Evolutionary conservation across 2,113 vertebrate species (phyloP), one percentile per base, ranked within the genome.

Genomic region (Tragelaphus strepsiceros): DNA sequence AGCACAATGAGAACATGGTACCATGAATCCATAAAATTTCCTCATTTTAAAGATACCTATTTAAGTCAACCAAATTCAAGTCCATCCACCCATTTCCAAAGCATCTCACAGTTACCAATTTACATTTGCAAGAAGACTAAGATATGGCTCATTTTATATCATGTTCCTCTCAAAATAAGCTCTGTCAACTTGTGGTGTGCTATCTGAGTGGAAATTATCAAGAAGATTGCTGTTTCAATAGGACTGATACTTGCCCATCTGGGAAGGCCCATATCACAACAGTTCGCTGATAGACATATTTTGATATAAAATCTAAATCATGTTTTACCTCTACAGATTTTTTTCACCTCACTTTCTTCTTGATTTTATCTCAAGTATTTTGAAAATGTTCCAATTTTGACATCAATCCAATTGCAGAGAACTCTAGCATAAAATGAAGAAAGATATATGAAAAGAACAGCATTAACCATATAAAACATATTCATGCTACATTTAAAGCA

Each of bases 291-390:
- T 85, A 94, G 77, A 95, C 54, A 94, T 93, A 95, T 94, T 98
- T 97, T 97, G 86, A 96, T 96, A 46, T 89, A 96, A 95, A 97
- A 96, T 78, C 17, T 90, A 93, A 97, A 90, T 82, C 26, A 86
- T 88, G 46, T 96, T 97, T 97, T 98, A 97, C 90, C 61, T 98
- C 90, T 96, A 92, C n/a, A 94, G 64, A 97, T 88, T 93, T 96
- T 96, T 93, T 97, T 94, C 59, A 98, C 87, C 74, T 98, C 16
- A 0, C 26, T 94, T 92, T 98, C 95, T 96, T 88, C 81, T 96
- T 97, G 94, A 96, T 98, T 96, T 98, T 97, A 96, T 97, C 92
- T 67, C 95, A 97, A 97, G 83, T 92, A 96, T 92, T 98, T 97
- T 96, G 90, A 97, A 97, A 97, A 87, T 78, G 83, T 96, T 96